These are phyloP conservation scores for Drosophila nikananu DNA, from an alignment of 1,140 invertebrate species.

Conservation along the genomic window DNA sequence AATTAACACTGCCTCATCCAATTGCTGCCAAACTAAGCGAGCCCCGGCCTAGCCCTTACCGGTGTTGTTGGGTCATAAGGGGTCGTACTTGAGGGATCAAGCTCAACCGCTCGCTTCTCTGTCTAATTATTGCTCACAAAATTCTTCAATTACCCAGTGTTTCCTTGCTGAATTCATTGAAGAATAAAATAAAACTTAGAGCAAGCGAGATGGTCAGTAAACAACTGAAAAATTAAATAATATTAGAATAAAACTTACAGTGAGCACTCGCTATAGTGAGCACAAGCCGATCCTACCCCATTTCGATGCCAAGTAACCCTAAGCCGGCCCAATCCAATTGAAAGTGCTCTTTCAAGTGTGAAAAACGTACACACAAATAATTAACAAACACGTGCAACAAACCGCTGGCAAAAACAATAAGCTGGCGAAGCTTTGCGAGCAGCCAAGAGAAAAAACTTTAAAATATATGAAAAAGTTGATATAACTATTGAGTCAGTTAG, in stretches of 20 bases:
- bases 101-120: not conserved
- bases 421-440: constrained; percentile 7
- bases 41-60: not conserved
- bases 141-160: too few relatives aligned
- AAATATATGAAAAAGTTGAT: not conserved
- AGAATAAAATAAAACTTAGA: not conserved
- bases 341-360: constrained; percentile 39
- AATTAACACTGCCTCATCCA: constrained; percentile 35
- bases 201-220: not conserved
- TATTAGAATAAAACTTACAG: not conserved
- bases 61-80: not conserved
- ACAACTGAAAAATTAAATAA: not conserved
- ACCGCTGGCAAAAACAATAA: constrained; percentile 13
- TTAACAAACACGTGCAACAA: constrained; percentile 71
- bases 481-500: too few relatives aligned
- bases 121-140: too few relatives aligned
- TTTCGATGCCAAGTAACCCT: constrained; percentile 31
- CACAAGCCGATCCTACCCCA: not conserved
- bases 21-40: constrained; percentile 33
- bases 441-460: constrained; percentile 33
- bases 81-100: not conserved
- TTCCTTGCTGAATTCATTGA: too few relatives aligned
- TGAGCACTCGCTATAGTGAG: constrained; percentile 6
- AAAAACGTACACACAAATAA: constrained; percentile 36
- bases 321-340: constrained; percentile 32